Conservation (phyloP, 2,888 invertebrate genomes). For the Entomobrya proxima region DNA sequence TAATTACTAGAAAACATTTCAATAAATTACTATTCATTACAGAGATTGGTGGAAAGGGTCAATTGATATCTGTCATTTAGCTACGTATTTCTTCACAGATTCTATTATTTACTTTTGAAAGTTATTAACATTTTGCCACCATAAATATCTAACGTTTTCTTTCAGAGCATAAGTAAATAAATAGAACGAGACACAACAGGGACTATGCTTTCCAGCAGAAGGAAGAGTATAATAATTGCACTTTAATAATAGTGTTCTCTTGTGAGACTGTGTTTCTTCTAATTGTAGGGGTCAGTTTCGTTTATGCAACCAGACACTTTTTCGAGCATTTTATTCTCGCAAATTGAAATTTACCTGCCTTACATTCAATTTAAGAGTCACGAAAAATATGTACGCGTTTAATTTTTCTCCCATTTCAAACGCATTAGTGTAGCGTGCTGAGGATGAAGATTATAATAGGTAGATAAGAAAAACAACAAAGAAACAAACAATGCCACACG, state of each 20-base stretch:
- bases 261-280: slow-evolving; percentile 15
- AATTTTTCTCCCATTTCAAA: slow-evolving; percentile 32
- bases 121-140: not conserved
- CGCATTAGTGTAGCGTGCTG: slow-evolving; percentile 19
- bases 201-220: no score
- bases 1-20: not conserved
- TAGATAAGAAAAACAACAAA: slow-evolving; percentile 31
- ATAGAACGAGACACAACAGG: slow-evolving; percentile 7
- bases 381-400: slow-evolving; percentile 21
- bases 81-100: not conserved
- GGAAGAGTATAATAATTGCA: slow-evolving; percentile 9
- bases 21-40: not conserved
- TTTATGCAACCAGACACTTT: slow-evolving; percentile 35
- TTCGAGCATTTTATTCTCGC: not conserved
- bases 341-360: slow-evolving; percentile 25
- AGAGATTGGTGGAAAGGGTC: not conserved
- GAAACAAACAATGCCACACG: slow-evolving; percentile 17
- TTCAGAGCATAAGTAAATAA: not conserved
- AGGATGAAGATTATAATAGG: not conserved
- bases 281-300: slow-evolving; percentile 30
- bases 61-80: slow-evolving; percentile 10
- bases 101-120: slow-evolving; percentile 2
- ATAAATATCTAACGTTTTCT: not conserved
- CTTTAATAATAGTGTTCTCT: slow-evolving; percentile 31
- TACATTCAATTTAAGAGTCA: slow-evolving; percentile 32